Conservation (phyloP, 2,113 vertebrate genomes). For the pig (Sus scrofa) region DNA sequence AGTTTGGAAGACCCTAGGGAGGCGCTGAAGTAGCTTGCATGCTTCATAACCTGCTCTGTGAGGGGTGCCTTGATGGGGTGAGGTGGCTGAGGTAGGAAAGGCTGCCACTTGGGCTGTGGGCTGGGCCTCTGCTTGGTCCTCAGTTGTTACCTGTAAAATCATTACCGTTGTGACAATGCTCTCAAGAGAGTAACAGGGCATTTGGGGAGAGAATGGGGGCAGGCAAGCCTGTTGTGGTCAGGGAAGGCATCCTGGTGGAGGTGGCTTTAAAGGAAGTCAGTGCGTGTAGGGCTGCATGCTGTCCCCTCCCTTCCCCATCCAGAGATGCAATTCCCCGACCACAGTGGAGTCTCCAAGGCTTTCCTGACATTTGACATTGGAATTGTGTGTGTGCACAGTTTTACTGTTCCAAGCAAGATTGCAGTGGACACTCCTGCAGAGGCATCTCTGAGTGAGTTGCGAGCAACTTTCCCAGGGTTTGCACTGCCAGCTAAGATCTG, state of each 20-base stretch:
- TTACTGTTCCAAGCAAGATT: not conserved
- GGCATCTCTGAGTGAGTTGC: not conserved
- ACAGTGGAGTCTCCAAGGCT: no score
- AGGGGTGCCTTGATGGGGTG: not conserved
- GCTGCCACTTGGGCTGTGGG: not conserved
- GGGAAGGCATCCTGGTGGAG: not conserved
- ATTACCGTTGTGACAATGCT: not conserved
- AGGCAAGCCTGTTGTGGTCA: not conserved
- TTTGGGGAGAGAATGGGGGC: no score
- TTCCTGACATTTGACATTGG: no score
- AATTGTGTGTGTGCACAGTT: not conserved
- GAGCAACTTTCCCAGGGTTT: not conserved
- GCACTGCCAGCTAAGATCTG: not conserved
- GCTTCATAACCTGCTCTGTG: not conserved
- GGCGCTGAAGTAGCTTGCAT: not conserved
- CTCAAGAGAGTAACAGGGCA: not conserved
- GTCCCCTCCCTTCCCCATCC: no score
- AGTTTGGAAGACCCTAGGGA: not conserved
- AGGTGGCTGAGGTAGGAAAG: not conserved
- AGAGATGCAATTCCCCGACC: no score
- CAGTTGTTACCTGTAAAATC: not conserved
- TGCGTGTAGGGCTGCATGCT: not conserved
- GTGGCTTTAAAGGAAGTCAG: not conserved
- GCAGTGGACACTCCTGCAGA: not conserved
- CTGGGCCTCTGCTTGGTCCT: not conserved